phyloP scores from a whole-genome alignment of 1,140 invertebrate genomes.

The Oreohelix idahoensis region DNA sequence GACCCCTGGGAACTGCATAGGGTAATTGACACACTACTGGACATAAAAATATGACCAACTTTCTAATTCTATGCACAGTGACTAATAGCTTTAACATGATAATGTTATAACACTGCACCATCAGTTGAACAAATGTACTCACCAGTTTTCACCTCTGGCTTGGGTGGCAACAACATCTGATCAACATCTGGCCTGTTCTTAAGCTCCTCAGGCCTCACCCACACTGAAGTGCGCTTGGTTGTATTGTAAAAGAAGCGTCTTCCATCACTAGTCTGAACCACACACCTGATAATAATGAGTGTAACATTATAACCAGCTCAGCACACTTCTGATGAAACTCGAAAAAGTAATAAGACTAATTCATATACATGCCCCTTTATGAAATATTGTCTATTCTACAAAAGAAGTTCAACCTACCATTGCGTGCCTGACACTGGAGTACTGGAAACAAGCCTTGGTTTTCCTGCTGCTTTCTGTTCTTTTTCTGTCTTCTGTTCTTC shows the following conservation, averaged over 20 bases:
- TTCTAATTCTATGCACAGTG: no score
- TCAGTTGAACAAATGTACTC: background rate
- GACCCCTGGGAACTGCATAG: no score
- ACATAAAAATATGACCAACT: no score
- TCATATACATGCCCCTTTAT: background rate
- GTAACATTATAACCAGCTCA: background rate
- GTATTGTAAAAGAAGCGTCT: conserved; percentile 90
- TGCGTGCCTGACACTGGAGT: conserved; percentile 96
- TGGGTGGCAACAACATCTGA: conserved; percentile 84
- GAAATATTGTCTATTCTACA: background rate
- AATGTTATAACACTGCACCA: background rate
- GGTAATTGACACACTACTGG: no score
- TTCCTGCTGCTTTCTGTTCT: conserved; percentile 73
- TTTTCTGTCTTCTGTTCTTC: conserved; percentile 70
- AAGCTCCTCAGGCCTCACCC: conserved; percentile 96
- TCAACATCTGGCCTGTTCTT: conserved; percentile 88
- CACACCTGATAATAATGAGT: conserved; percentile 81
- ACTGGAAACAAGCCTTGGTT: conserved; percentile 89
- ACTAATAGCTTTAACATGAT: no score
- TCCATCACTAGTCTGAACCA: conserved; percentile 98
- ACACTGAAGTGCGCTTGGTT: conserved; percentile 92
- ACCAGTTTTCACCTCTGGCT: conserved; percentile 79
- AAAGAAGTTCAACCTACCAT: conserved; percentile 80
- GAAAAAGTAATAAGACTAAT: background rate
- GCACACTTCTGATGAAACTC: background rate